Evolutionary conservation across 2,797 vertebrate genomes (phyloP).

Genomic region (Eulemur mongoz): DNA sequence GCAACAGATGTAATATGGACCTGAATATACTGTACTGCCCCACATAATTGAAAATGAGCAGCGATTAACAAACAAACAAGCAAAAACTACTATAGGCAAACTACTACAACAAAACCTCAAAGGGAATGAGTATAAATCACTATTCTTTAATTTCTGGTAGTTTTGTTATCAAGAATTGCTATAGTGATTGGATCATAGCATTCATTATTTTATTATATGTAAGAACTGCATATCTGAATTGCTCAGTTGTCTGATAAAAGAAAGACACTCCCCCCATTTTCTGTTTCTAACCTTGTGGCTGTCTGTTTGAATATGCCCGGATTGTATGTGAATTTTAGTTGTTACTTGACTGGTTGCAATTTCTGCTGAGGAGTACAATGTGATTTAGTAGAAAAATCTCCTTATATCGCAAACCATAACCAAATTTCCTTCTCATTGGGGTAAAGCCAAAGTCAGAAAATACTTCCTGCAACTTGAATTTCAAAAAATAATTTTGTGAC

Average conservation of each 20-base stretch:
- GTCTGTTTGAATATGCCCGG: slow-evolving; percentile 26
- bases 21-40: neutral
- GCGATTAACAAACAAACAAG: neutral
- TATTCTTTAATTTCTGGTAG: neutral
- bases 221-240: neutral
- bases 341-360: neutral
- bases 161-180: neutral
- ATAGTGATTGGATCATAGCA: neutral
- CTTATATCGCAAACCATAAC: neutral
- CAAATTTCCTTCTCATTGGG: slow-evolving; percentile 8
- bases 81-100: neutral
- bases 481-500: neutral
- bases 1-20: neutral
- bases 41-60: neutral
- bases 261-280: neutral
- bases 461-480: slow-evolving; percentile 7
- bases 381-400: slow-evolving; percentile 30
- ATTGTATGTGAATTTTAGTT: slow-evolving; percentile 69
- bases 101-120: neutral
- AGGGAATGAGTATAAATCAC: neutral
- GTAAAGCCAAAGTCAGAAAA: slow-evolving; percentile 46
- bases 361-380: slow-evolving; percentile 48
- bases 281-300: neutral
- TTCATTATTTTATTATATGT: neutral
- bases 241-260: neutral